A percentile compares a stretch with the other conserved stretches of the same genome.
Conservation (phyloP, 2,113 vertebrate species). For the Amblyornis subalaris region DNA sequence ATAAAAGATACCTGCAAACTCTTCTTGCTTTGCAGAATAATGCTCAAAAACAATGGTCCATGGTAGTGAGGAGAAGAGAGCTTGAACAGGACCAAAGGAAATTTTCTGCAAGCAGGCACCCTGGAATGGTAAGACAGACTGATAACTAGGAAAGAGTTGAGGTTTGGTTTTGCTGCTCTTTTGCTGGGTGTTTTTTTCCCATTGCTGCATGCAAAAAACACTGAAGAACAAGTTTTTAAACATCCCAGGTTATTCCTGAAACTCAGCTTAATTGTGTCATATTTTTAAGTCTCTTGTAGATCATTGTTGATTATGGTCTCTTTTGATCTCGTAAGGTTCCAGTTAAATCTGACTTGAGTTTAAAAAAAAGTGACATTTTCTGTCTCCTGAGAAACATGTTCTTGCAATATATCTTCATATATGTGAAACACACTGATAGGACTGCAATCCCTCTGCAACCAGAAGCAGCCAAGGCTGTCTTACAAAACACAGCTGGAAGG, state of each 20-base stretch:
- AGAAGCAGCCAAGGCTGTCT: background rate
- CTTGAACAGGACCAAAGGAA: background rate
- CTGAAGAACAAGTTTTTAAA: background rate
- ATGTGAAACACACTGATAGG: background rate
- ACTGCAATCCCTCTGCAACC: background rate
- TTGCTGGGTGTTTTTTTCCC: background rate
- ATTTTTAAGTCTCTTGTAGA: background rate
- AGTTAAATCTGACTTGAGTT: background rate
- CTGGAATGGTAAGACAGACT: background rate
- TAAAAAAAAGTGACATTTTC: background rate
- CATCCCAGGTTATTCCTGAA: background rate
- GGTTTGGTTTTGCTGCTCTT: background rate
- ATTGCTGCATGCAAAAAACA: background rate
- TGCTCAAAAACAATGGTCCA: background rate
- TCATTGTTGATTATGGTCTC: background rate
- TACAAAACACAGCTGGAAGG: background rate
- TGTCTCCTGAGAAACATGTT: background rate
- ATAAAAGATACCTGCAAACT: background rate
- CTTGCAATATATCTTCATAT: background rate
- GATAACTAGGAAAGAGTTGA: background rate
- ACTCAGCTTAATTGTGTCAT: background rate
- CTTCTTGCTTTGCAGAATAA: background rate
- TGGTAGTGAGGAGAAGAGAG: background rate
- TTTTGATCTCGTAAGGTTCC: rapidly evolving
- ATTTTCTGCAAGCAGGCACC: background rate